phyloP scores from a whole-genome alignment of 2,797 vertebrate genomes.

The Chrysocyon brachyurus region DNA sequence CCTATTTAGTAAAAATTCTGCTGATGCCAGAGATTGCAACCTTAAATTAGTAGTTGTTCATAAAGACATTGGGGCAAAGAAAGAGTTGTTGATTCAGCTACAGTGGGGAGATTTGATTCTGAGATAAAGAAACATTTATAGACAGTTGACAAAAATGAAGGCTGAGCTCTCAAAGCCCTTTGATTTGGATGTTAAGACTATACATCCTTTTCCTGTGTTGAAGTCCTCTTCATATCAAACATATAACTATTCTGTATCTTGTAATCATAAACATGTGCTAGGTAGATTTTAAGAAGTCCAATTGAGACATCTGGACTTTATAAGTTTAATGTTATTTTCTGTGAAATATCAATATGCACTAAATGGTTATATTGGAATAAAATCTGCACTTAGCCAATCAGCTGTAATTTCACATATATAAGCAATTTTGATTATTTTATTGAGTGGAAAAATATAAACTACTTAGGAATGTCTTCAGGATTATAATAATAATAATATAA shows the following conservation, averaged over 20 bases:
- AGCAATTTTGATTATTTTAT: slow-evolving; percentile 10
- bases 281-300: slow-evolving; percentile 1
- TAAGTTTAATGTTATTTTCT: not conserved
- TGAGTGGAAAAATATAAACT: not conserved
- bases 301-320: not conserved
- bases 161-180: not conserved
- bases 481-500: not conserved
- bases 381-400: not conserved
- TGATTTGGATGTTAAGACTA: not conserved
- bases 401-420: not conserved
- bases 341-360: not conserved
- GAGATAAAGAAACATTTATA: not conserved
- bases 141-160: not conserved
- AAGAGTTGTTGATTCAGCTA: not conserved
- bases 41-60: not conserved
- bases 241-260: not conserved
- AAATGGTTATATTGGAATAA: not conserved
- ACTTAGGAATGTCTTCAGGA: not conserved
- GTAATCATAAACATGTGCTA: not conserved
- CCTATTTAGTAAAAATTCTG: not conserved
- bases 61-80: not conserved
- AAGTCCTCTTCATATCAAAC: not conserved
- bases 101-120: not conserved
- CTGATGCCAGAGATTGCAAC: not conserved
- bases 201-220: not conserved